Base-by-base conservation (phyloP, 1,140 invertebrate genomes). In the Copidosoma floridanum region DNA sequence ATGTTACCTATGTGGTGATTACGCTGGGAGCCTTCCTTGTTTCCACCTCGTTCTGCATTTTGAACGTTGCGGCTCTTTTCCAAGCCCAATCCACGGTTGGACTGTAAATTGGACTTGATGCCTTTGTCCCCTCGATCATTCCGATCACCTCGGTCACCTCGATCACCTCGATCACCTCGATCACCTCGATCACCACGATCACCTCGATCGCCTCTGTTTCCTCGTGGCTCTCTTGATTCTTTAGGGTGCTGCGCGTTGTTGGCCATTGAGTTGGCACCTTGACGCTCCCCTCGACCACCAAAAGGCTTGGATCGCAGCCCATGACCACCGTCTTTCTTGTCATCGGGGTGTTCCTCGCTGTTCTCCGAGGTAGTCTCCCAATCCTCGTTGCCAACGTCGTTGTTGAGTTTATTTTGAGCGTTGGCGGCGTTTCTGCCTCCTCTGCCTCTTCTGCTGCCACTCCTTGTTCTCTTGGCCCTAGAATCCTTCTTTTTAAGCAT, bases 351-450 rank as follows among this genome's bases (percentile, higher is more conserved):
- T 7, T 79, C 78, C 20, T 88, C 86, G 67, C 86, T 87, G 70
- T 85, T 85, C 71, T 89, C 86, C 3, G 86, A 88, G 2, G 85
- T 86, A 0, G 86, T 87, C 66, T 88, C 86, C 85, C 86, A 88
- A 63, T 85, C 84, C 65, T 88, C 86, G 57, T 87, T 86, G 56
- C 83, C 85, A 6, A 72, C 67, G 4, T 79, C 82, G 1, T 72
- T 70, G n/a, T 59, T 47, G 11, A 48, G 48, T 11, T 47, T 41
- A 3, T 77, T 76, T 2, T 68, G 52, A 2, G 65, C 46, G 37
- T 67, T 70, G 1, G 62, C 63, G 6, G 68, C 62, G 12, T 60
- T 68, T 35, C 54, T 52, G 14, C 60, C 60, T 7, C 54, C 54
- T 16, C 60, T 10, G 10, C 46, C 53, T 21, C 75, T 70, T 68